Conservation (phyloP, 2,888 invertebrate genomes). For the Axea sp. region DNA sequence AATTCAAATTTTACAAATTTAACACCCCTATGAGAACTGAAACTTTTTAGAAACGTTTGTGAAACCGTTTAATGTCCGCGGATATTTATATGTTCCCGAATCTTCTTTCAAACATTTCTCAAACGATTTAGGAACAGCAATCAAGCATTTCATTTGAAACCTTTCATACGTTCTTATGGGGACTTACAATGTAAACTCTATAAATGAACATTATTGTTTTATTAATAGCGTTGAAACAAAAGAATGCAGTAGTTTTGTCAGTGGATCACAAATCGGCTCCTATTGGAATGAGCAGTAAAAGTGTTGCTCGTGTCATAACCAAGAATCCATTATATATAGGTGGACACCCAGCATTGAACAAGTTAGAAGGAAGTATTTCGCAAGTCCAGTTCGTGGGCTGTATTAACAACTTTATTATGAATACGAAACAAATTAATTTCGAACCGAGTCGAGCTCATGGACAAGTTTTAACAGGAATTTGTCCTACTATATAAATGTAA, state of each 20-base stretch:
- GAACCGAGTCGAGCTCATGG: slow-evolving; percentile 84
- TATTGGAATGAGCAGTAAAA: slow-evolving; percentile 85
- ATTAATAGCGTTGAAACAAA: slow-evolving; percentile 88
- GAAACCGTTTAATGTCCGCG: too few species aligned
- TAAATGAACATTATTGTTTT: neutral
- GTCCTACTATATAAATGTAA: slow-evolving; percentile 85
- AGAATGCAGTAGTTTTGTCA: slow-evolving; percentile 91
- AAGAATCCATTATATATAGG: slow-evolving; percentile 94
- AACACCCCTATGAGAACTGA: too few species aligned
- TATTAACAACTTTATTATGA: slow-evolving; percentile 86
- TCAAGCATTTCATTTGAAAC: too few species aligned
- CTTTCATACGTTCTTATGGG: too few species aligned
- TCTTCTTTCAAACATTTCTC: too few species aligned
- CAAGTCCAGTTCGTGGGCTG: slow-evolving; percentile 89
- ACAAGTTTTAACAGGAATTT: slow-evolving; percentile 88
- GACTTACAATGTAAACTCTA: too few species aligned
- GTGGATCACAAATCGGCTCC: slow-evolving; percentile 90
- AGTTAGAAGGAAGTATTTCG: slow-evolving; percentile 85
- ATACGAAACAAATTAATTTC: slow-evolving; percentile 79
- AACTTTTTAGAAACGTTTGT: too few species aligned
- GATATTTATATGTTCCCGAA: too few species aligned
- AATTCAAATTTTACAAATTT: too few species aligned
- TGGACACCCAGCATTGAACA: slow-evolving; percentile 85
- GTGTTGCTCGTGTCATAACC: slow-evolving; percentile 87
- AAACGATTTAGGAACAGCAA: too few species aligned